A percentile compares a stretch with the other conserved stretches of the same genome.
phyloP scores from a whole-genome alignment of 2,888 invertebrate species.

The Folsomia candida region DNA sequence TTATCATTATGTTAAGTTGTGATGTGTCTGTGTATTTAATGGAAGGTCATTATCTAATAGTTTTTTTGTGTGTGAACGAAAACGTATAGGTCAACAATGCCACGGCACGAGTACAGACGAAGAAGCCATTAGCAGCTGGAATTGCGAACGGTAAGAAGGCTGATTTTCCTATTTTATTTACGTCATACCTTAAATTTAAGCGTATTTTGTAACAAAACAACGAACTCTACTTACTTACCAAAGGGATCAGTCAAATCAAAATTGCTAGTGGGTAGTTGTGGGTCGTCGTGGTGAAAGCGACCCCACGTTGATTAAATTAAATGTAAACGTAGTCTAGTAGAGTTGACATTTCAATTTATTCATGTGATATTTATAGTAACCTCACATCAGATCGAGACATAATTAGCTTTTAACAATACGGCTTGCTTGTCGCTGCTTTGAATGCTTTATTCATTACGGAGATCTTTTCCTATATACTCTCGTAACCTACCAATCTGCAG shows the following conservation, averaged over 20 bases:
- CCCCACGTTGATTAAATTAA: background rate
- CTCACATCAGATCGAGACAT: no score
- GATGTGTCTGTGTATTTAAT: constrained; percentile 3
- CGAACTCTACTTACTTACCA: no score
- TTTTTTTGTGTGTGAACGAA: constrained; percentile 21
- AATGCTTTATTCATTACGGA: background rate
- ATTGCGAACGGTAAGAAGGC: constrained; percentile 78
- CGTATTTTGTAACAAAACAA: no score
- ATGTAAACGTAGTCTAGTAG: background rate
- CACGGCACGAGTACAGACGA: constrained; percentile 98
- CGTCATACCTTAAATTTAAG: no score
- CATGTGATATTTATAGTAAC: no score
- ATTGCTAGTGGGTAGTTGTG: constrained; percentile 9
- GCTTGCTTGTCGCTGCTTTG: background rate
- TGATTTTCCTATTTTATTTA: constrained; percentile 9
- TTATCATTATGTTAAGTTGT: background rate
- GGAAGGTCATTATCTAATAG: constrained; percentile 15
- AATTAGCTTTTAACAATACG: background rate
- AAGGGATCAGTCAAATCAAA: constrained; percentile 24
- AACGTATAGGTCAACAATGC: constrained; percentile 93
- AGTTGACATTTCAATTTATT: no score
- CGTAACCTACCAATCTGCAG: constrained; percentile 25
- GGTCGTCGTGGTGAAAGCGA: no score
- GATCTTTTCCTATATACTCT: background rate
- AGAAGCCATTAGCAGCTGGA: constrained; percentile 74